These are phyloP conservation scores for Ascidia mentula DNA, from an alignment of 23 tunicate genomes.

Conservation along the genomic window DNA sequence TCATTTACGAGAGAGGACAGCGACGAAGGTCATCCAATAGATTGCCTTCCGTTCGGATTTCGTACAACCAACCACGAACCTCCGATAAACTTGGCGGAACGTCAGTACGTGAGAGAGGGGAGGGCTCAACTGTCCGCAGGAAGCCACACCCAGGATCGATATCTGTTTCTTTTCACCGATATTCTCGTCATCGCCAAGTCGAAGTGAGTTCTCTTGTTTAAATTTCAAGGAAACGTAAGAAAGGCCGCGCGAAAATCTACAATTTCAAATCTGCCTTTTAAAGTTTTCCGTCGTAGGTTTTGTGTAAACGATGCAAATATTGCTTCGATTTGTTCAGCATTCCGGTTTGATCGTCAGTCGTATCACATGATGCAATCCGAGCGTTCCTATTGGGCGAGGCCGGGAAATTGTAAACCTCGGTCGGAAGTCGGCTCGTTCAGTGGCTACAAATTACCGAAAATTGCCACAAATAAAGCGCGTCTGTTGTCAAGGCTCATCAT, in stretches of 20 bases:
- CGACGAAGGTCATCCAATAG: neutral
- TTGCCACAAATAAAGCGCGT: neutral
- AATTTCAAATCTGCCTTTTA: too few relatives aligned
- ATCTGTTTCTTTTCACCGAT: conserved; percentile 47
- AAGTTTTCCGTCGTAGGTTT: neutral
- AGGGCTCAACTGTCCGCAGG: conserved; percentile 38
- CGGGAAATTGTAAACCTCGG: neutral
- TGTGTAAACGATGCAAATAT: too few relatives aligned
- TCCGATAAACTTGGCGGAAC: conserved; percentile 21
- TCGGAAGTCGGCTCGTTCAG: neutral
- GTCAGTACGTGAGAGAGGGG: conserved; percentile 43
- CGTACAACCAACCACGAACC: conserved; percentile 23
- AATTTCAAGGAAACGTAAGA: too few relatives aligned
- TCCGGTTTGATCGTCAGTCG: neutral
- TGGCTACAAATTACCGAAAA: neutral
- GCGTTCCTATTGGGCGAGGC: neutral
- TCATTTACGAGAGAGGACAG: conserved; percentile 24
- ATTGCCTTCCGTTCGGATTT: conserved; percentile 24
- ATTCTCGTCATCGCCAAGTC: conserved; percentile 31
- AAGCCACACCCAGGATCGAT: conserved; percentile 43
- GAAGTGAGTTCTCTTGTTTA: conserved; percentile 20
- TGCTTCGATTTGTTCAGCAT: too few relatives aligned
- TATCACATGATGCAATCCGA: neutral
- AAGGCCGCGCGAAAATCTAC: too few relatives aligned
- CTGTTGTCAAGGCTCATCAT: too few relatives aligned